Base-by-base conservation (phyloP, 53 echinoderm and acorn worm species). In the Echinarachnius parma region DNA sequence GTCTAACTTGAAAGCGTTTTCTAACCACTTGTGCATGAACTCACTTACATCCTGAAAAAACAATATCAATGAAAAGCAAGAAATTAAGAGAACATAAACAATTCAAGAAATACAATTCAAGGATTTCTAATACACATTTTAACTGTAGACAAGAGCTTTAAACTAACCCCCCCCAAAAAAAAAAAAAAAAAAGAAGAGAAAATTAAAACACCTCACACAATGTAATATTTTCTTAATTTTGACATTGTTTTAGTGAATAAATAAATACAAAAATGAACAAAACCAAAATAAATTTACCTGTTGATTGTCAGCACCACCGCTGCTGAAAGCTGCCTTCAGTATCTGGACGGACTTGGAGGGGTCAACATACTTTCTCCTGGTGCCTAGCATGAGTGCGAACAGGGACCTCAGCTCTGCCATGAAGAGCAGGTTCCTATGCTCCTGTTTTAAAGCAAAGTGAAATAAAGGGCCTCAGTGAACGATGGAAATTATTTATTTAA, bases 1-100 rank as follows among this genome's bases (percentile, higher is more conserved):
- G 62, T 98, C 98, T 30, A 83, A 82, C 59, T 88, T 98, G 83
- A 98, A 98, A 2, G 98, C 91, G 74, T 98, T 91, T 54, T 98
- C 98, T 48, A 98, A 76, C 98, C 98, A 98, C 39, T 98, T 98
- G 44, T 98, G 91, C 0, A 91, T 98, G 30, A 98, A 98, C 61
- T 98, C 98, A 88, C 98, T 98, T 13, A 98, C 98, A 80, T 98
- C 98, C 83, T 98, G 34, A 1, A 56, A 3, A 46, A 59, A 63
- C n/a, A n/a, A n/a, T n/a, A n/a, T n/a, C n/a, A n/a, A n/a, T n/a
- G n/a, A n/a, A n/a, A n/a, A n/a, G n/a, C n/a, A n/a, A n/a, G n/a
- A n/a, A n/a, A n/a, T n/a, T n/a, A n/a, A n/a, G n/a, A n/a, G n/a
- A n/a, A n/a, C n/a, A n/a, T n/a, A n/a, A n/a, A n/a, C n/a, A n/a